Percentiles rank a stretch among this genome's conserved stretches.
These are phyloP conservation scores for Pardosa pseudoannulata DNA, from an alignment of 2,888 invertebrate species.

Conservation along the genomic window DNA sequence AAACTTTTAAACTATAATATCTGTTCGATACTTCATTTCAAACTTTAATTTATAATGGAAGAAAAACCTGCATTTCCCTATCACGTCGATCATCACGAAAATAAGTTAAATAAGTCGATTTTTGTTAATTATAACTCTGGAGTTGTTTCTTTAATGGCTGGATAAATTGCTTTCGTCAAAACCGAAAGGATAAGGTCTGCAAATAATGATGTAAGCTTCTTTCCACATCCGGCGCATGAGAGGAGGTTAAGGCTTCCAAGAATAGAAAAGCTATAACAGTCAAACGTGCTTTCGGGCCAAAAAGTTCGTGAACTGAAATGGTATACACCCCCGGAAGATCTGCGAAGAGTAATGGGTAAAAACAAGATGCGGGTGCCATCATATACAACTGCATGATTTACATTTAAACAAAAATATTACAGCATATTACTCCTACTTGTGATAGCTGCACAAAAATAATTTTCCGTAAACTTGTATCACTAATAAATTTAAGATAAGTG, in stretches of 20 bases:
- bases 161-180: background rate
- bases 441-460: no score
- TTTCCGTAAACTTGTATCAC: no score
- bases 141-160: no score
- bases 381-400: background rate
- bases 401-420: background rate
- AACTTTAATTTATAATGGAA: no score
- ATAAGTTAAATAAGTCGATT: no score
- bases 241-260: slow-evolving; percentile 24
- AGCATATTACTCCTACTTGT: no score
- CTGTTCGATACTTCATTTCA: no score
- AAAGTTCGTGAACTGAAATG: slow-evolving; percentile 68
- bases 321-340: slow-evolving; percentile 23
- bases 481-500: no score
- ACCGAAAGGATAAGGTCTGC: background rate
- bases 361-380: background rate
- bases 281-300: slow-evolving; percentile 26
- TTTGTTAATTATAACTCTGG: no score
- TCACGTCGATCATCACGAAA: no score
- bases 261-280: slow-evolving; percentile 65
- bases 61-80: no score
- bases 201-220: slow-evolving; percentile 57
- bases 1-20: no score
- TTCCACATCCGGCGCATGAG: slow-evolving; percentile 54
- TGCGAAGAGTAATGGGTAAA: background rate